phyloP scores from a whole-genome alignment of 2,113 vertebrate genomes.

The Castor canadensis region DNA sequence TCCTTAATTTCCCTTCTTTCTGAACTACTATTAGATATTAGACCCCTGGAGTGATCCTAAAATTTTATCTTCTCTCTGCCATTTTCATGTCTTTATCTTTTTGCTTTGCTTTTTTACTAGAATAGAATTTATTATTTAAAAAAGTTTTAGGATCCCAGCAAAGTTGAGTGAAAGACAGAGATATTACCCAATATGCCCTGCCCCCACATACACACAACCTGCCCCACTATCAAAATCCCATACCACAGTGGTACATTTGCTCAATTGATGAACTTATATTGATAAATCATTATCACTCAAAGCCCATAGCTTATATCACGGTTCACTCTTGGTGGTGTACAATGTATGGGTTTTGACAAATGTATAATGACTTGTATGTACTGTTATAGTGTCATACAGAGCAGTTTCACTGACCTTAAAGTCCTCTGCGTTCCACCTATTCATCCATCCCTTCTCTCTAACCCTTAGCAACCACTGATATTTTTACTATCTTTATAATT shows the following conservation, averaged over 20 bases:
- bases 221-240: conserved; percentile 6
- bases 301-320: not conserved
- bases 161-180: not conserved
- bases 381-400: not conserved
- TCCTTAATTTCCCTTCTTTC: not conserved
- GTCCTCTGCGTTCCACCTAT: not conserved
- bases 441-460: not conserved
- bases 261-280: not conserved
- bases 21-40: not conserved
- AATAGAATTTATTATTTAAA: conserved; percentile 6
- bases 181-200: not conserved
- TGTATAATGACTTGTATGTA: not conserved
- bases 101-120: conserved; percentile 27
- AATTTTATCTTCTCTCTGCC: not conserved
- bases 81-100: not conserved
- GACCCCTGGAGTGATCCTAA: not conserved
- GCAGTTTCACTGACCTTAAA: conserved; percentile 11
- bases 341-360: conserved; percentile 6
- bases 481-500: not conserved
- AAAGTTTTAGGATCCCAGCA: conserved; percentile 2
- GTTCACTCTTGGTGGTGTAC: not conserved
- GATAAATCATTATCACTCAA: not conserved
- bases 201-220: not conserved
- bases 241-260: not conserved
- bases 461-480: not conserved